Conservation (phyloP, 2,113 vertebrate genomes). For the Rhinichthys klamathensis region DNA sequence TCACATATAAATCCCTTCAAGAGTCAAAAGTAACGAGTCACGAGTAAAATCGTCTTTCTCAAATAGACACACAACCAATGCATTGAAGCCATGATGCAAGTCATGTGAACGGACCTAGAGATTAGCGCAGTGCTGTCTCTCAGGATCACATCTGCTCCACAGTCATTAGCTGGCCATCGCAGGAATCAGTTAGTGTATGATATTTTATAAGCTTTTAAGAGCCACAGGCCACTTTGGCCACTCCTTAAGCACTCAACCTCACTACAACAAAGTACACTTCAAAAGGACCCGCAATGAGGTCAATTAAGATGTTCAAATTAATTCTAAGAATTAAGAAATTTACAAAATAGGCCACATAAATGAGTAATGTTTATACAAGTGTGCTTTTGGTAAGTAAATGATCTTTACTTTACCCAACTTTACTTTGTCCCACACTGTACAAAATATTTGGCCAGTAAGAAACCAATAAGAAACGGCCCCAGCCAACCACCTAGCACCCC, state of each 20-base stretch:
- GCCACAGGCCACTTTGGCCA: background rate
- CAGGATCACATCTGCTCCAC: background rate
- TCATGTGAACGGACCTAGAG: background rate
- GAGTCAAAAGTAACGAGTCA: background rate
- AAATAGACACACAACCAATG: background rate
- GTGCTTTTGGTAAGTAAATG: background rate
- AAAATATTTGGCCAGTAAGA: background rate
- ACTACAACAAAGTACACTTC: background rate
- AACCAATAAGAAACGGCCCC: background rate
- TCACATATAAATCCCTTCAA: background rate
- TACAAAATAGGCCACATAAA: background rate
- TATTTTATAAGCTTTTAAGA: background rate
- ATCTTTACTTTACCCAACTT: background rate
- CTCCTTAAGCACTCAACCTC: background rate
- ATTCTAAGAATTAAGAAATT: background rate
- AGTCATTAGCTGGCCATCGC: background rate
- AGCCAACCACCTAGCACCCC: background rate
- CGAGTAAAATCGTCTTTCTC: background rate
- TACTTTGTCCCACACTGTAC: background rate
- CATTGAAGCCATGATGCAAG: background rate
- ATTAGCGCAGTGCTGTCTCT: background rate
- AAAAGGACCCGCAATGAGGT: background rate
- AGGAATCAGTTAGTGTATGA: background rate
- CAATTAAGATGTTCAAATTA: background rate
- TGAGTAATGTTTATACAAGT: background rate